Conservation (phyloP, 2,113 vertebrate genomes). For the Sarotherodon lohbergeri region DNA sequence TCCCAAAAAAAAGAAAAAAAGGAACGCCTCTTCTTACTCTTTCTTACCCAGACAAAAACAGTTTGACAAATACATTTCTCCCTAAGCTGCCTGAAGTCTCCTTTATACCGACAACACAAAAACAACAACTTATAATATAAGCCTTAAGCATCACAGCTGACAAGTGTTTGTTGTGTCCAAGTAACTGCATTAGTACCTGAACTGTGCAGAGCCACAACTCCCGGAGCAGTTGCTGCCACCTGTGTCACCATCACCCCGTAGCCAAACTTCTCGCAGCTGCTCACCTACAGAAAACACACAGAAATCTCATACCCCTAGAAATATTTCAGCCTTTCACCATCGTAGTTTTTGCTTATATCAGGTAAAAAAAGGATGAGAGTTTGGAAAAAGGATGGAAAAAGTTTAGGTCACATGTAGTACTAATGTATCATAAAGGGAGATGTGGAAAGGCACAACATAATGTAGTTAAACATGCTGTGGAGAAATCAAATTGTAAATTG, state of each 20-base stretch:
- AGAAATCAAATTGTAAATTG: conserved; percentile 8
- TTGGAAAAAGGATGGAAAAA: neutral
- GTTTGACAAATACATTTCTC: neutral
- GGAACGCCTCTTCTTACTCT: neutral
- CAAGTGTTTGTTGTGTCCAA: neutral
- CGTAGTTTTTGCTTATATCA: neutral
- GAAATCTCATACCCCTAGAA: neutral
- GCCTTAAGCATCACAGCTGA: neutral
- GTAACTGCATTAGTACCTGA: conserved; percentile 77
- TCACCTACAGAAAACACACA: conserved; percentile 69
- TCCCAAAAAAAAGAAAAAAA: neutral
- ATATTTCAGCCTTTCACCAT: neutral
- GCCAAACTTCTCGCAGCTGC: conserved; percentile 83
- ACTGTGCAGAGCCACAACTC: conserved; percentile 76
- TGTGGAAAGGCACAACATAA: neutral
- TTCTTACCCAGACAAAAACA: neutral
- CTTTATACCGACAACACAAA: neutral
- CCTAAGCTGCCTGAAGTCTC: neutral
- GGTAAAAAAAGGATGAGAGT: neutral
- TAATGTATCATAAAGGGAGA: neutral
- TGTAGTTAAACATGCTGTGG: neutral
- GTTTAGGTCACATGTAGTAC: neutral
- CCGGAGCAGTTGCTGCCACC: conserved; percentile 83
- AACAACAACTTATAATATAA: neutral
- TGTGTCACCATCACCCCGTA: conserved; percentile 86